Percentiles rank a stretch among this genome's conserved stretches.
phyloP scores from a whole-genome alignment of 2,113 vertebrate genomes.

The Sinocyclocheilus anophthalmus region DNA sequence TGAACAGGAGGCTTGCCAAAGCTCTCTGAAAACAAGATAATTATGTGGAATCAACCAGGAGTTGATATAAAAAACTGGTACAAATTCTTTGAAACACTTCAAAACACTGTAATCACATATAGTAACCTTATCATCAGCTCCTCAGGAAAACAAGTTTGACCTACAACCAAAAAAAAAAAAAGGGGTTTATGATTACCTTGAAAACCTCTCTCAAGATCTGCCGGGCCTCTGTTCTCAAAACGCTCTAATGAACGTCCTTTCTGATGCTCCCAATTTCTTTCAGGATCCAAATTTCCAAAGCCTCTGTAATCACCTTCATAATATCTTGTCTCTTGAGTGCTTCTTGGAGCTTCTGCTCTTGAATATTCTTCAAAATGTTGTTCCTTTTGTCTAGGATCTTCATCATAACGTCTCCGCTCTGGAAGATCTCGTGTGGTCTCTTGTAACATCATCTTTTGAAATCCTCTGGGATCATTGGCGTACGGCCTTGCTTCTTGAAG shows the following conservation, averaged over 20 bases:
- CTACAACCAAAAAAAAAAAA: not conserved
- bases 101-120: not conserved
- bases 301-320: slow-evolving; percentile 45
- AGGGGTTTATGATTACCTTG: slow-evolving; percentile 26
- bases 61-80: not conserved
- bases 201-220: slow-evolving; percentile 42
- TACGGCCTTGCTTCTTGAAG: not conserved
- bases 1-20: slow-evolving; percentile 31
- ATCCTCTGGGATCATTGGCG: not conserved
- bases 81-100: not conserved
- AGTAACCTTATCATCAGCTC: not conserved
- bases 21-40: slow-evolving; percentile 52
- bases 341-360: not conserved
- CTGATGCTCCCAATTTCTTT: slow-evolving; percentile 33
- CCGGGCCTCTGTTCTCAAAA: slow-evolving; percentile 24
- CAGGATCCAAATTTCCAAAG: slow-evolving; percentile 42
- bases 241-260: slow-evolving; percentile 15
- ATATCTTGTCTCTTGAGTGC: slow-evolving; percentile 12
- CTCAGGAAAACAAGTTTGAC: not conserved
- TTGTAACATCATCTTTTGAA: not conserved
- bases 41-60: not conserved
- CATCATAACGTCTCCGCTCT: not conserved
- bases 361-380: slow-evolving; percentile 35
- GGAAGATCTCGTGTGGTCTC: not conserved
- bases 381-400: not conserved